Evolutionary conservation across 2,797 vertebrate genomes (phyloP).

Genomic region (Malurus splendens): DNA sequence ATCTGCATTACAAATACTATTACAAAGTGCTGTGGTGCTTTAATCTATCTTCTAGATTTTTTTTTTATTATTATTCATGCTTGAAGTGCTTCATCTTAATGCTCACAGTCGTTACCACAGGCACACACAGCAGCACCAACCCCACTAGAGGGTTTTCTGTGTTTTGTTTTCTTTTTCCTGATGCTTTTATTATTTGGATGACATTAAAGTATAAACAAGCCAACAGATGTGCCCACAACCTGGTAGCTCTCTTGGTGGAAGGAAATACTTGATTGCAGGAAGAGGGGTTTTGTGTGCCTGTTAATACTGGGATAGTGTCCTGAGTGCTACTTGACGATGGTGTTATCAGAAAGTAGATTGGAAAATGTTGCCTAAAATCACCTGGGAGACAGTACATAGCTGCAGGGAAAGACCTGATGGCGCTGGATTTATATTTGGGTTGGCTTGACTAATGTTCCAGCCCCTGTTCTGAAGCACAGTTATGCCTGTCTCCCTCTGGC

Average conservation of each 20-base stretch:
- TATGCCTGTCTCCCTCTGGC: slow-evolving; percentile 6
- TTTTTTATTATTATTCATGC: slow-evolving; percentile 51
- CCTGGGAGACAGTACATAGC: background rate
- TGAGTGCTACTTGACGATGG: background rate
- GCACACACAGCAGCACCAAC: slow-evolving; percentile 9
- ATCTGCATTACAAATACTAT: slow-evolving; percentile 63
- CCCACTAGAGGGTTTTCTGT: slow-evolving; percentile 12
- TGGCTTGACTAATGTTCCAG: slow-evolving; percentile 7
- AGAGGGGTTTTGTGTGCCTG: background rate
- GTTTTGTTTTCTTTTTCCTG: slow-evolving; percentile 48
- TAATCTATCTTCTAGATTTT: slow-evolving; percentile 56
- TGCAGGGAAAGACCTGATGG: background rate
- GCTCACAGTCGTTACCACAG: slow-evolving; percentile 30
- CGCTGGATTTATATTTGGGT: background rate
- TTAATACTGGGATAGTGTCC: background rate
- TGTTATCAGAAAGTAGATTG: background rate
- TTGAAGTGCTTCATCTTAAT: slow-evolving; percentile 57
- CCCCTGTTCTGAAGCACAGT: background rate
- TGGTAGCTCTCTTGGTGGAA: slow-evolving; percentile 25
- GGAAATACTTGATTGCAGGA: slow-evolving; percentile 13
- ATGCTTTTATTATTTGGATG: slow-evolving; percentile 45
- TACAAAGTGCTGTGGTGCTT: slow-evolving; percentile 52
- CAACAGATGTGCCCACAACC: slow-evolving; percentile 54
- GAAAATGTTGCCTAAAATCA: slow-evolving; percentile 34
- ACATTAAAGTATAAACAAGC: slow-evolving; percentile 53